A percentile compares a stretch with the other conserved stretches of the same genome.
phyloP scores from a whole-genome alignment of 1,140 invertebrate genomes.

The Panagrolaimus sp. region DNA sequence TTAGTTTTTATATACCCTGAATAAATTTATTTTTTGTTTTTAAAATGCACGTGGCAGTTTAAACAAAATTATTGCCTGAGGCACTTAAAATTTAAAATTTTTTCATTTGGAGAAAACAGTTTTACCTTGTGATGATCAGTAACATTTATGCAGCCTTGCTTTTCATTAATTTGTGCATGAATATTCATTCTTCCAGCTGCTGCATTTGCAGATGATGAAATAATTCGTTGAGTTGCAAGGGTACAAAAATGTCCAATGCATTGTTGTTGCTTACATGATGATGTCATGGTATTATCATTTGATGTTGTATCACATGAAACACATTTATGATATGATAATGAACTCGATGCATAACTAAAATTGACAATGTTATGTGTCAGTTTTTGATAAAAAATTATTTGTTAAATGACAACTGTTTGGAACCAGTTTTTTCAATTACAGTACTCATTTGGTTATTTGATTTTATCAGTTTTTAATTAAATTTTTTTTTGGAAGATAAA shows the following conservation, averaged over 20 bases:
- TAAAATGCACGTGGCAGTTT: too few species aligned
- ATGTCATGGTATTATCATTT: slow-evolving; percentile 46
- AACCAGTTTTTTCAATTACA: too few species aligned
- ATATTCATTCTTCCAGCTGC: background rate
- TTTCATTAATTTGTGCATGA: slow-evolving; percentile 40
- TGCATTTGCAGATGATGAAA: slow-evolving; percentile 12
- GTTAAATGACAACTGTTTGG: too few species aligned
- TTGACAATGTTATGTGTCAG: too few species aligned
- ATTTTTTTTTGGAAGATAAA: too few species aligned
- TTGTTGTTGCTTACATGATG: slow-evolving; percentile 49
- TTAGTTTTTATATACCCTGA: too few species aligned
- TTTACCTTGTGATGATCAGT: slow-evolving; percentile 36
- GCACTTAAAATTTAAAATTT: too few species aligned
- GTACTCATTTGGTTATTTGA: too few species aligned
- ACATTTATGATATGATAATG: slow-evolving; percentile 38
- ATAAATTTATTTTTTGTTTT: too few species aligned
- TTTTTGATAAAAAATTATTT: background rate
- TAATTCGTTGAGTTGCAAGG: slow-evolving; percentile 43
- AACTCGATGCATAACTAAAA: background rate
- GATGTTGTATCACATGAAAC: slow-evolving; percentile 50
- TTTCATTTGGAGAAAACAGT: too few species aligned
- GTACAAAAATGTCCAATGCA: slow-evolving; percentile 52
- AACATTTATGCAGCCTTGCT: slow-evolving; percentile 56
- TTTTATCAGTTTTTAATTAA: too few species aligned
- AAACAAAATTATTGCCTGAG: too few species aligned